Percentiles rank a stretch among this genome's conserved stretches.
phyloP scores from a whole-genome alignment of 2,797 vertebrate species.

The Gallinago solitaria region DNA sequence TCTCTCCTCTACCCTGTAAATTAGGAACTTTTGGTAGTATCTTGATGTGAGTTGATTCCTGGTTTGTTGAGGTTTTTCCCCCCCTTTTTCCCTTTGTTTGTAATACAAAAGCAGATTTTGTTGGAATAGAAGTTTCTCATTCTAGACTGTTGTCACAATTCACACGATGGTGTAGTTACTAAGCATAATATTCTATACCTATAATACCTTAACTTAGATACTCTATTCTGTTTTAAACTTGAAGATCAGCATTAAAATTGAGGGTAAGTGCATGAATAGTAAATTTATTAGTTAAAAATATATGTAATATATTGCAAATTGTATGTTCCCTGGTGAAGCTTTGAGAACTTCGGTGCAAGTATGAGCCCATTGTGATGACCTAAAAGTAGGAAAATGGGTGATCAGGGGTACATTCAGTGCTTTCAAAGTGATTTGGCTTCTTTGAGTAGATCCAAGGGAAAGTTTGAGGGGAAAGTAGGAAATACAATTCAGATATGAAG shows the following conservation, averaged over 20 bases:
- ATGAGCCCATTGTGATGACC: background rate
- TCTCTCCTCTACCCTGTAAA: background rate
- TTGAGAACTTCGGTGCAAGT: background rate
- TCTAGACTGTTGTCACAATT: background rate
- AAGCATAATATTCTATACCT: background rate
- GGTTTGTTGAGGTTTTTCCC: accelerated
- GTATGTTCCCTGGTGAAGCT: background rate
- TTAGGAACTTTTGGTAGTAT: background rate
- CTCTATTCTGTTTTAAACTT: background rate
- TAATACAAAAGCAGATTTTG: background rate
- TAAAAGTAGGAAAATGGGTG: background rate
- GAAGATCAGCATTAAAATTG: background rate
- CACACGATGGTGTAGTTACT: background rate
- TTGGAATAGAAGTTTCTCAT: background rate
- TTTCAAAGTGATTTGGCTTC: background rate
- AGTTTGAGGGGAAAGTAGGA: background rate
- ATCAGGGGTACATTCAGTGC: background rate
- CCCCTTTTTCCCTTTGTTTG: too few relatives aligned
- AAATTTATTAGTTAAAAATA: background rate
- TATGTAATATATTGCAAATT: background rate
- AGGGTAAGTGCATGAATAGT: background rate
- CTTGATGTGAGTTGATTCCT: background rate
- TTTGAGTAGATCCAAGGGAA: constrained; percentile 18
- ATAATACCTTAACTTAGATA: background rate
- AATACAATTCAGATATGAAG: background rate